Base-by-base conservation (phyloP, 2,888 invertebrate genomes). In the Salticus scenicus region DNA sequence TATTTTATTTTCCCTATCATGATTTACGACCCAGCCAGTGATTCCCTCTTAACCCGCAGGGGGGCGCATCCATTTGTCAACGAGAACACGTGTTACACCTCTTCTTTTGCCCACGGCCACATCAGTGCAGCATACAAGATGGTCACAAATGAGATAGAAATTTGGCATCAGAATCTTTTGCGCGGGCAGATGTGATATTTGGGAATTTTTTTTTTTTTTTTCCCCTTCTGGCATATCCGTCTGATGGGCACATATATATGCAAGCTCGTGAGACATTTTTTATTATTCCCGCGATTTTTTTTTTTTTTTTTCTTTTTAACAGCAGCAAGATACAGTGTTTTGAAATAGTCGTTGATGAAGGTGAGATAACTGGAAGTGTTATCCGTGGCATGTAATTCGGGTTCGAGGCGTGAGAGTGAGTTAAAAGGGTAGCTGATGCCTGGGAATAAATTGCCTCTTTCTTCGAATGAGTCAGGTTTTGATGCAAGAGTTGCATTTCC, bases 1-100 rank as follows among this genome's bases (percentile, higher is more conserved):
- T 37, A 37, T 37, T 37, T 10, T 37, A 7, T 10, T 24, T 57
- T 24, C 12, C 24, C 17, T 0, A 27, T 8, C 72, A 77, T 83
- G 83, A 83, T 83, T 83, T 83, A 83, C 83, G 83, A 83, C 28
- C 71, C 74, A 42, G 75, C 71, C 42, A 47, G 66, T 66, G 30
- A 66, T 77, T 83, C 83, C 83, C 77, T 72, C 76, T 83, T 71
- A 83, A 83, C 83, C 83, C 77, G 77, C 77, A 72, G 83, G 83
- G 73, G 72, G 83, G 83, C 83, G 83, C 83, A 57, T 77, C 67
- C 83, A 83, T 83, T 83, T 83, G 83, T 83, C 83, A 83, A 76
- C 77, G 51, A 47, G 51, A 83, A 83, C 83, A 83, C 77, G 77
- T 83, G 83, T 83, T 57, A 57, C 57, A 57, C 57, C 57, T 57